phyloP scores from a whole-genome alignment of 64 coral and sea anemone genomes.

The Pachyseris speciosa region DNA sequence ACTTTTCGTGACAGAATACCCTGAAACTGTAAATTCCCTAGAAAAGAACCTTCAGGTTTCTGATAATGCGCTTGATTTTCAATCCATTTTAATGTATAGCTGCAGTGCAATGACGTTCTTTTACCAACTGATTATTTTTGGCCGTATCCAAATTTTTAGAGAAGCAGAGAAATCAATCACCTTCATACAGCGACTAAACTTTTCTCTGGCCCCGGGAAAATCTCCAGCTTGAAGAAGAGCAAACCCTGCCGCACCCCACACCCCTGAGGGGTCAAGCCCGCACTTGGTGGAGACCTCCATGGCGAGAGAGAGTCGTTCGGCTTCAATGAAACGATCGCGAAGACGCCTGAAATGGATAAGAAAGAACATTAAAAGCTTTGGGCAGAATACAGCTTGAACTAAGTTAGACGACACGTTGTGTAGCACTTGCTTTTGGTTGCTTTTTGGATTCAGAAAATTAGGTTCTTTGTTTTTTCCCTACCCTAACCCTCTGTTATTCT shows the following conservation, averaged over 20 bases:
- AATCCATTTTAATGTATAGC: neutral
- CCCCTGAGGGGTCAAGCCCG: constrained; percentile 85
- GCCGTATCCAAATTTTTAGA: too few species aligned
- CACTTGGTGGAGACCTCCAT: constrained; percentile 99
- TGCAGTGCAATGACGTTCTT: too few species aligned
- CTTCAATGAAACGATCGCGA: constrained; percentile 94
- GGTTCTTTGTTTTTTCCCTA: neutral
- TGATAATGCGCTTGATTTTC: too few species aligned
- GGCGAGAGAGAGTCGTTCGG: constrained; percentile 87
- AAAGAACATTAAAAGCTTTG: neutral
- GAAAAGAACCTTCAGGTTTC: too few species aligned
- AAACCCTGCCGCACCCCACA: constrained; percentile 93
- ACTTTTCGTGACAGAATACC: too few species aligned
- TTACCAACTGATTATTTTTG: too few species aligned
- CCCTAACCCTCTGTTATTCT: neutral
- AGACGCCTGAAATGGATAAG: constrained; percentile 51
- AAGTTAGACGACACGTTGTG: too few species aligned
- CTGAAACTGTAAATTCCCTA: neutral
- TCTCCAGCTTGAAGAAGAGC: constrained; percentile 89
- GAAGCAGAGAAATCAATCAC: neutral
- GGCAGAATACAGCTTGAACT: too few species aligned
- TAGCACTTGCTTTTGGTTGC: neutral
- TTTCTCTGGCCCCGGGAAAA: constrained; percentile 84
- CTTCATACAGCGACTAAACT: constrained; percentile 94
- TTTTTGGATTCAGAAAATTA: neutral